Evolutionary conservation across 2,113 vertebrate genomes (phyloP).

Genomic region (Bubo scandiacus): DNA sequence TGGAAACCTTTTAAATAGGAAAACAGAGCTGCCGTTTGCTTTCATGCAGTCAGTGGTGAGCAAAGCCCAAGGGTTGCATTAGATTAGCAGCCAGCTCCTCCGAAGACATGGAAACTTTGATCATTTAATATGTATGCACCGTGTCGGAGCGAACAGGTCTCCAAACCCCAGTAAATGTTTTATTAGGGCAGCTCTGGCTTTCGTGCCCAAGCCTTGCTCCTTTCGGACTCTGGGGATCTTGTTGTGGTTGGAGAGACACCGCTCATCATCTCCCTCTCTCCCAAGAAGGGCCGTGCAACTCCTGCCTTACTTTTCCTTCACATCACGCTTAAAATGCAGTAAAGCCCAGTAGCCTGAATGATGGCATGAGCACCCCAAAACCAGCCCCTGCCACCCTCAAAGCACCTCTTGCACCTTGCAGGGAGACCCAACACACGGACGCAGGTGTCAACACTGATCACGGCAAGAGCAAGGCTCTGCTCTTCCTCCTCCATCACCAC

Average conservation of each 20-base stretch:
- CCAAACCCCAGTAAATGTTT: slow-evolving; percentile 41
- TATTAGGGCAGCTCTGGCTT: neutral
- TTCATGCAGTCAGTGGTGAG: slow-evolving; percentile 8
- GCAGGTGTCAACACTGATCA: neutral
- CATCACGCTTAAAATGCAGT: accelerated
- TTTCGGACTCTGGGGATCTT: neutral
- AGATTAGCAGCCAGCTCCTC: neutral
- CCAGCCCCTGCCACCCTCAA: too few relatives aligned
- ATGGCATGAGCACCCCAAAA: neutral
- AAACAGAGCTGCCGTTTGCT: slow-evolving; percentile 14
- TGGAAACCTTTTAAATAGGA: slow-evolving; percentile 20
- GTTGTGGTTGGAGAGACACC: neutral
- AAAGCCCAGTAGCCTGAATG: neutral
- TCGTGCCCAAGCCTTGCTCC: neutral
- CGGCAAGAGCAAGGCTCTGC: neutral
- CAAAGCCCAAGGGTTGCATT: slow-evolving; percentile 45
- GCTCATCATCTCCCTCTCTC: neutral
- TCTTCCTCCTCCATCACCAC: neutral
- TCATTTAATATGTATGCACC: neutral
- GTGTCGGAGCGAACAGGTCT: neutral
- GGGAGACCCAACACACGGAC: neutral
- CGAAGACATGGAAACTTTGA: neutral
- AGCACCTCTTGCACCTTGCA: neutral
- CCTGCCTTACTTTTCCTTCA: neutral
- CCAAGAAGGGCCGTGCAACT: neutral